These are phyloP conservation scores for Agrotis puta DNA, from an alignment of 2,888 invertebrate genomes.

Conservation along the genomic window DNA sequence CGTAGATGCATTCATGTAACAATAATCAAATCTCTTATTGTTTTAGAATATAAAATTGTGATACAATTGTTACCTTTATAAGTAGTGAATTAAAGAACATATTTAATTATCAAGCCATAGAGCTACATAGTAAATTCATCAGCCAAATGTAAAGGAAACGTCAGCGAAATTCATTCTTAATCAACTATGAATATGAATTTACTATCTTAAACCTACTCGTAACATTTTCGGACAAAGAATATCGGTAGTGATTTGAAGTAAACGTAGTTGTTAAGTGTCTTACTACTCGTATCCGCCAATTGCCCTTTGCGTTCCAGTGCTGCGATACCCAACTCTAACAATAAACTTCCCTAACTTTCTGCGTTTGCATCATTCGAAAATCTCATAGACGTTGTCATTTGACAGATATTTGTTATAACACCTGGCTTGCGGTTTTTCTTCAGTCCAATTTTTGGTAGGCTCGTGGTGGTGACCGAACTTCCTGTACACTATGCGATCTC, in stretches of 20 bases:
- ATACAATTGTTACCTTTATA: not conserved
- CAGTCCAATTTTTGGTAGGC: conserved; percentile 37
- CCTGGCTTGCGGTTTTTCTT: conserved; percentile 14
- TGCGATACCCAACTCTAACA: not conserved
- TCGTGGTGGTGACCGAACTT: conserved; percentile 27
- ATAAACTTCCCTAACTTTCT: not conserved
- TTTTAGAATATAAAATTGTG: not conserved
- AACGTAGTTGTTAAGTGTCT: not conserved
- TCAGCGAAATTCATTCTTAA: not conserved
- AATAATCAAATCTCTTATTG: not conserved
- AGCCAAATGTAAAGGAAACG: not conserved
- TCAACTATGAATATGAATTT: too few relatives aligned
- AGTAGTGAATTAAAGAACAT: not conserved
- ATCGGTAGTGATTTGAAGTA: not conserved
- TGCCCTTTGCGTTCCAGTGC: too few relatives aligned
- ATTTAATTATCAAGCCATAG: not conserved
- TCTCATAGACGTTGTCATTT: not conserved
- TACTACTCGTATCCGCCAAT: too few relatives aligned
- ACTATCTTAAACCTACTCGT: too few relatives aligned
- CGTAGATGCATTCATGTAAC: not conserved
- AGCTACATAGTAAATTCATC: not conserved
- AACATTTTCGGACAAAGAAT: not conserved
- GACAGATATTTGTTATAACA: conserved; percentile 41
- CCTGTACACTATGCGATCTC: conserved; percentile 14
- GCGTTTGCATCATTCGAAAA: not conserved